Evolutionary conservation across 2,888 invertebrate species (phyloP), one percentile per base, ranked within the genome.

Genomic region (Lymantria dispar): DNA sequence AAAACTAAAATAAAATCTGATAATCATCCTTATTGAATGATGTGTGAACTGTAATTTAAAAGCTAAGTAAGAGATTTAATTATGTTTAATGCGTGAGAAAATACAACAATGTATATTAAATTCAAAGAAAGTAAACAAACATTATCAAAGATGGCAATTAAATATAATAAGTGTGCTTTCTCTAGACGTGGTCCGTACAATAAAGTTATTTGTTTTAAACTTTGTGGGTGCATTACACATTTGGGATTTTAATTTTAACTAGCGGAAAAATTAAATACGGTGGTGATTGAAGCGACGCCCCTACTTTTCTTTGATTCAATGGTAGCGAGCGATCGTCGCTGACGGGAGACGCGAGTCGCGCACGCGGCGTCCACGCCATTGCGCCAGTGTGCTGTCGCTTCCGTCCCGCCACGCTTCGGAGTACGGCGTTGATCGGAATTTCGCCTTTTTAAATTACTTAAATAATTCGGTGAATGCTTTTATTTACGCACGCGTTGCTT

Each of bases 241-340:
- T 75, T 60, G 55, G 62, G 71, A 74, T 78, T 69, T 75, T 74
- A 76, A 80, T 83, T 72, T 75, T 72, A 83, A 79, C 74, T 71
- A 79, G 80, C 80, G 81, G 83, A 84, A 85, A 87, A 88, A 86
- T 74, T 73, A 67, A 14, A 10, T 65, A 61, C 68, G 67, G 69
- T 73, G 55, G 68, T 72, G 58, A 71, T 66, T 74, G 66, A 69
- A 71, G 80, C 80, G 85, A 79, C 83, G 81, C 81, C 89, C 89
- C 89, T 88, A 83, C 80, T 83, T 80, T 84, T 82, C 83, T 78
- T 80, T 80, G 84, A 79, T 56, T 81, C 80, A 83, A 72, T 76
- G 76, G 73, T 66, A 45, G 31, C 40, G 33, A 63, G 66, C 63
- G 54, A 58, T 22, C 43, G 60, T 70, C 62, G 38, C 22, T 22